Evolutionary conservation across 2,888 invertebrate genomes (phyloP), one percentile per base, ranked within the genome.

Genomic region (Gymnocheta viridis): DNA sequence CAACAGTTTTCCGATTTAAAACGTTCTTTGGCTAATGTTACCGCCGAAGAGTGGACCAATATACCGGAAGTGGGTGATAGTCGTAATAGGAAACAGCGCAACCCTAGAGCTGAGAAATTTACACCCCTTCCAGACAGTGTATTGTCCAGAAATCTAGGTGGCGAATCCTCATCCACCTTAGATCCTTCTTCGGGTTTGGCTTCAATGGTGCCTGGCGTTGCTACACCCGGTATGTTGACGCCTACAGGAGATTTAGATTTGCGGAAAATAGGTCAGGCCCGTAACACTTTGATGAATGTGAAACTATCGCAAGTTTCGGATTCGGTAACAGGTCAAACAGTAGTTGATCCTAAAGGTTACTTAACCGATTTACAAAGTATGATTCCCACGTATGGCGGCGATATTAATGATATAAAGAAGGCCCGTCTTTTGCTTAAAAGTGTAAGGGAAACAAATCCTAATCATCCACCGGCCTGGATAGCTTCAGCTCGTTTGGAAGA

Each of bases 51-150:
- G 90, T 99, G 99, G 99, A 95, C 96, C 69, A 97, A 96, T 64
- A 96, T 99, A 85, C 99, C 99, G 0, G 99, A 99, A 93, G 99
- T 99, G 0, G 99, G 99, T n/a, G 99, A 99, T 92, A 98, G 98
- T 9, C 94, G 99, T 86, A 99, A 99, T 92, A 95, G 98, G 74
- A 98, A 98, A 89, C 98, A 99, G 89, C 93, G 99, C 49, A 99
- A 99, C 92, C 97, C 99, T 0, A 93, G 98, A 67, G 95, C 97
- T 0, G 99, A 99, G 91, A 98, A 98, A 93, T 99, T 98, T 89
- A 99, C 99, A 0, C 99, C 99, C 0, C 92, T 99, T 64, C 99
- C 99, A 0, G 99, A 99, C 91, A 98, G 98, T 89, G 96, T 99
- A 4, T 92, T 99, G 51, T 95, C 98, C 0, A 93, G 95, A 89